Conservation (phyloP, 1,140 invertebrate genomes). For the Antheraea mylitta region DNA sequence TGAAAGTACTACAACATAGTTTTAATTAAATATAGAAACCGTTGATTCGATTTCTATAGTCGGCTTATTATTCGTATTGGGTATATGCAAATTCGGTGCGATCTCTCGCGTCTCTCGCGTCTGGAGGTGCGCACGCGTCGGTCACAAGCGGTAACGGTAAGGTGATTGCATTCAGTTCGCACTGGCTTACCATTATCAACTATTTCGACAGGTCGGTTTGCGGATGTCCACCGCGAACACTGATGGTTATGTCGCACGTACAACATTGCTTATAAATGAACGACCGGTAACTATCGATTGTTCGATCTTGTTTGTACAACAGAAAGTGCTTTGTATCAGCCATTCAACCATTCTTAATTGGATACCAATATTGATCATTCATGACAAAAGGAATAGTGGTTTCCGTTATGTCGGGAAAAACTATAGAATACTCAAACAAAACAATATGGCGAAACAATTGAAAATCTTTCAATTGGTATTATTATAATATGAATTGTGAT, state of each 20-base stretch:
- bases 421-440: neutral
- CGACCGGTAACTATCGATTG: conserved; percentile 2
- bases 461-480: neutral
- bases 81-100: conserved; percentile 36
- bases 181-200: conserved; percentile 54
- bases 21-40: neutral
- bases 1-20: too few species aligned
- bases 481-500: neutral
- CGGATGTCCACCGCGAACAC: conserved; percentile 48
- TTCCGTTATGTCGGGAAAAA: neutral
- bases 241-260: conserved; percentile 29
- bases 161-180: conserved; percentile 57
- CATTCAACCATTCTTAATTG: neutral
- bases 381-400: neutral
- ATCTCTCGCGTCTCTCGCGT: conserved; percentile 18
- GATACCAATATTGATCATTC: neutral
- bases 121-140: conserved; percentile 43
- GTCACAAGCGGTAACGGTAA: conserved; percentile 48
- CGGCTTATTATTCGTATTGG: conserved; percentile 17
- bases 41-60: neutral
- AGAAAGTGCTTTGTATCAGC: neutral
- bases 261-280: conserved; percentile 17
- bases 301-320: neutral
- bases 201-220: conserved; percentile 53
- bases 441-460: neutral